These are phyloP conservation scores for Pseudeuparius sepicola DNA, from an alignment of 2,888 invertebrate genomes.

Conservation along the genomic window DNA sequence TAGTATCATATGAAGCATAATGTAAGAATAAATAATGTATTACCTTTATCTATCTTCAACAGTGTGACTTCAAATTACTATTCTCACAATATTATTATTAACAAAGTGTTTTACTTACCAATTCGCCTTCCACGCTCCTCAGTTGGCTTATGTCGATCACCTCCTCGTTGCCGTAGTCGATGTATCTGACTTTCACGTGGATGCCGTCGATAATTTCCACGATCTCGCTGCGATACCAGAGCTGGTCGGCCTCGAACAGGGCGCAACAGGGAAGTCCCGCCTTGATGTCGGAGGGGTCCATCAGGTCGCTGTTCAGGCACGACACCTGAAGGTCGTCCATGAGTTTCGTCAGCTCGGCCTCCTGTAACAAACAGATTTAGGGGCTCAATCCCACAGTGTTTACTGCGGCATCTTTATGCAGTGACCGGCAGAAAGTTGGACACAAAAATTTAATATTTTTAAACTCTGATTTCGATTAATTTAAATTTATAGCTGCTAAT, in stretches of 20 bases:
- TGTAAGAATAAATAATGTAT: no score
- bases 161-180: slow-evolving; percentile 94
- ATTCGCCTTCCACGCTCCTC: slow-evolving; percentile 52
- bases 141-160: slow-evolving; percentile 51
- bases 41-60: no score
- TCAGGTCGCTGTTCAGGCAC: no score
- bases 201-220: slow-evolving; percentile 38
- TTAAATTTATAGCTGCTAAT: no score
- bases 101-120: slow-evolving; percentile 13
- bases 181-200: slow-evolving; percentile 58
- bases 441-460: no score
- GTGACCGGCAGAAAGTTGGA: no score
- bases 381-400: no score
- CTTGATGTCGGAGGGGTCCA: slow-evolving; percentile 36
- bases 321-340: slow-evolving; percentile 57
- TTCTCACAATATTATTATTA: neutral
- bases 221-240: slow-evolving; percentile 87
- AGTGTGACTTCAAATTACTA: no score
- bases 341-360: slow-evolving; percentile 50
- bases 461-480: no score
- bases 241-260: slow-evolving; percentile 64
- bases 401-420: no score
- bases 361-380: no score
- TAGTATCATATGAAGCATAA: no score
- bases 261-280: slow-evolving; percentile 66